Base-by-base conservation (phyloP, 2,113 vertebrate species). In the Clarias macrocephalus region DNA sequence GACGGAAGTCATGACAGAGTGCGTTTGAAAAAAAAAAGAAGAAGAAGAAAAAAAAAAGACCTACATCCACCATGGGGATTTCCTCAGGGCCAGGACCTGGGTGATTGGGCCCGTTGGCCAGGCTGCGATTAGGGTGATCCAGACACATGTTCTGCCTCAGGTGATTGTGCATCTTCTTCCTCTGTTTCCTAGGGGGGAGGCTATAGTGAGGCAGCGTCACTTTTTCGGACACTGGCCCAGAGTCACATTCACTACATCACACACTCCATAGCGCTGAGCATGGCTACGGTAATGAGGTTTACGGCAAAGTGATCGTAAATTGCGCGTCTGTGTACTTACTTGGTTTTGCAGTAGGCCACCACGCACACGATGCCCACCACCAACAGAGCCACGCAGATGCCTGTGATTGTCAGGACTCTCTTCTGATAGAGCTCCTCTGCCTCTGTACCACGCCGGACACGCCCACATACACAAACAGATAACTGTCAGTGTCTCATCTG, bases 301-400 rank as follows among this genome's bases (percentile, higher is more conserved):
- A 81, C 25, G 18, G 57, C 19, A 18, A 16, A 28, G 52, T 60
- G 12, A 81, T 21, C 7, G 23, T 3, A 59, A 76, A 25, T 16
- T 66, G 75, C 25, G 21, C 18, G 66, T 28, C 10, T 57, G 25
- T 79, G 15, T 89, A 97, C 98, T 98, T 94, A 99, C 98, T 99
- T 99, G 96, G 98, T 99, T 96, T 99, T 99, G 94, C 98, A 99
- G 95, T 99, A 99, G 93, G 98, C 98, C 85, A 99, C 98, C 92
- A 99, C 97, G 88, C 98, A 99, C 92, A 99, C 97, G 89, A 99
- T 99, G 95, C 98, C 98, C 93, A 99, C 98, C 82, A 99, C 96
- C 86, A 99, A 95, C 93, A 99, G 96, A 89, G 98, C 97, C 94
- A 99, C 97, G 87, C 98, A 99, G 94, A 99, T 99, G 91, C 98